Conservation (phyloP, 1,140 invertebrate species). For the Drosophila obscura region DNA sequence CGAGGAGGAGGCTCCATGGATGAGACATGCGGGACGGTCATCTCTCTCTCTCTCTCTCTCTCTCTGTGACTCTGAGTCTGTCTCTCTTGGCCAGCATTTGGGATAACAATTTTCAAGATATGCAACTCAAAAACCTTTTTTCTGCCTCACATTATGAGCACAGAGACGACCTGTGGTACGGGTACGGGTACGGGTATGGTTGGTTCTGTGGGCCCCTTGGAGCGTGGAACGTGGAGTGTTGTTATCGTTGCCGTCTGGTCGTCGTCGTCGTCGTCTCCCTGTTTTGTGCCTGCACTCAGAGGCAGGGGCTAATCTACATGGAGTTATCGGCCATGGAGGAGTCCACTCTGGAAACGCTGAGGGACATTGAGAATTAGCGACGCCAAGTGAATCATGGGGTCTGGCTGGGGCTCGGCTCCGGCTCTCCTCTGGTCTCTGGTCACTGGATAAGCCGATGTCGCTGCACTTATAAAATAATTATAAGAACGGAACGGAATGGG, state of each 20-base stretch:
- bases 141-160: constrained; percentile 54
- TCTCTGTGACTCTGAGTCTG: not conserved
- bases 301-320: constrained; percentile 67
- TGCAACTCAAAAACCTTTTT: constrained; percentile 48
- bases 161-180: constrained; percentile 13
- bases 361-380: constrained; percentile 62
- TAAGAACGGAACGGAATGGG: constrained; percentile 39
- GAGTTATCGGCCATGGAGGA: constrained; percentile 67
- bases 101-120: constrained; percentile 74
- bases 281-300: constrained; percentile 75
- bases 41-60: constrained; percentile 21
- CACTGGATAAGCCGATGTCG: constrained; percentile 65
- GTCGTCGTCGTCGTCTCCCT: constrained; percentile 47
- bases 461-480: constrained; percentile 83
- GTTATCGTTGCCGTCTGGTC: constrained; percentile 38
- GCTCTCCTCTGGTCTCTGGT: constrained; percentile 40
- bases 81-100: constrained; percentile 62
- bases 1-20: too few species aligned
- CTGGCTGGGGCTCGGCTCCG: constrained; percentile 11
- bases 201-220: constrained; percentile 2
- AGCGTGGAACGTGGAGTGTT: constrained; percentile 31
- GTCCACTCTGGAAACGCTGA: constrained; percentile 11
- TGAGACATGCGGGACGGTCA: constrained; percentile 43
- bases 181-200: constrained; percentile 9
- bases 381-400: constrained; percentile 73